These are phyloP conservation scores for Selene dorsalis DNA, from an alignment of 2,797 vertebrate species.

Conservation along the genomic window DNA sequence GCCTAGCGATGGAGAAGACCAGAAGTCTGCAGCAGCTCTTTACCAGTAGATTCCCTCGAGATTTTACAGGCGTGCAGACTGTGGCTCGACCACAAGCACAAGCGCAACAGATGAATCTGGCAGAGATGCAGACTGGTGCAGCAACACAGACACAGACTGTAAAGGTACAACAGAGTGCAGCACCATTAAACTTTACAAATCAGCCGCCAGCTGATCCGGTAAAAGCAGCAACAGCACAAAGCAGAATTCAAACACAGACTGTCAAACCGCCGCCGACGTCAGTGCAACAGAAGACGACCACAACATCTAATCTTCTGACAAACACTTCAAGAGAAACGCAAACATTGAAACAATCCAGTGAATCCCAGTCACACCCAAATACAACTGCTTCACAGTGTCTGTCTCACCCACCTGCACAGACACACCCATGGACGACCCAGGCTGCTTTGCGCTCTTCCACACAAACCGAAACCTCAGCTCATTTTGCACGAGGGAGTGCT, in stretches of 20 bases:
- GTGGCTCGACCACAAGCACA: constrained; percentile 65
- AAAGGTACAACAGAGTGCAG: constrained; percentile 30
- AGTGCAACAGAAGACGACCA: constrained; percentile 49
- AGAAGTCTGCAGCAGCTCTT: constrained; percentile 86
- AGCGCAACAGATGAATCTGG: constrained; percentile 35
- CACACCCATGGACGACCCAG: constrained; percentile 40
- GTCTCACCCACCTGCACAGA: constrained; percentile 22
- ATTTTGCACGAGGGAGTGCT: constrained; percentile 25
- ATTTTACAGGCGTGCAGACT: constrained; percentile 72
- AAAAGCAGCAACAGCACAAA: constrained; percentile 45
- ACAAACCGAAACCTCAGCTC: constrained; percentile 50
- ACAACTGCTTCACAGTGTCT: constrained; percentile 38
- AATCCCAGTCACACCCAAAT: constrained; percentile 40
- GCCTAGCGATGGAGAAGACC: constrained; percentile 89
- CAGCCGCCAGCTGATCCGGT: constrained; percentile 27
- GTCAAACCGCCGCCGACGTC: constrained; percentile 39
- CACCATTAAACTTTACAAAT: constrained; percentile 19
- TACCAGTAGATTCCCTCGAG: constrained; percentile 79
- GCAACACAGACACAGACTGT: constrained; percentile 41
- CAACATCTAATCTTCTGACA: constrained; percentile 24
- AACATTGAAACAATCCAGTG: constrained; percentile 49
- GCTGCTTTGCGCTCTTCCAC: constrained; percentile 40
- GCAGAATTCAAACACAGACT: constrained; percentile 43
- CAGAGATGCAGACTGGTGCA: constrained; percentile 16
- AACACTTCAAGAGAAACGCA: constrained; percentile 52